Evolutionary conservation across 2,888 invertebrate species (phyloP).

Genomic region (Drosophila putrida): DNA sequence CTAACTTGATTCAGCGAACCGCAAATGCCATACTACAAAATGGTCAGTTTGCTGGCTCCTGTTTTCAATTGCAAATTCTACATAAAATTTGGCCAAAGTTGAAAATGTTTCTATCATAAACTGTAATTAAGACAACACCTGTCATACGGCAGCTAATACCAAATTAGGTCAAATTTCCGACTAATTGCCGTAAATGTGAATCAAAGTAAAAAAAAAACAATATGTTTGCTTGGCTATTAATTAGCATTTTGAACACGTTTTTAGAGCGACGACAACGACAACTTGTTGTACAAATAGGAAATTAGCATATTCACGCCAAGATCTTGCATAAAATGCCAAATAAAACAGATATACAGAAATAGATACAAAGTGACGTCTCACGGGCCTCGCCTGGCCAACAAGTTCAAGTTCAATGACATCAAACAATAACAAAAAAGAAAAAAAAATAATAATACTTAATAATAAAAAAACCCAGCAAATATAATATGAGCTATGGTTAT

Average conservation of each 20-base stretch:
- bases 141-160: conserved; percentile 5
- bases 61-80: not conserved
- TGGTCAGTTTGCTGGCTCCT: conserved; percentile 30
- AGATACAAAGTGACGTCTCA: conserved; percentile 36
- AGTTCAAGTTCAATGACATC: conserved; percentile 80
- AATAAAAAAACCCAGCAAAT: conserved; percentile 36
- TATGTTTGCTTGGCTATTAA: conserved; percentile 60
- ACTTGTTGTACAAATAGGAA: conserved; percentile 48
- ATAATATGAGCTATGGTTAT: conserved; percentile 70
- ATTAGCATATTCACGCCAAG: conserved; percentile 78
- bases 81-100: conserved; percentile 9
- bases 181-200: conserved; percentile 71
- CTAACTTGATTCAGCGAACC: conserved; percentile 51
- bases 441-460: not conserved
- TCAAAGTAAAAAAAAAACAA: conserved; percentile 22
- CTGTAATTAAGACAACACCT: conserved; percentile 49
- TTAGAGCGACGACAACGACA: conserved; percentile 38
- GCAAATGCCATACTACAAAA: conserved; percentile 30
- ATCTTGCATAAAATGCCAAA: conserved; percentile 74
- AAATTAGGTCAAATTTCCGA: conserved; percentile 69
- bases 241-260: conserved; percentile 79
- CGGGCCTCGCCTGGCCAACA: conserved; percentile 47
- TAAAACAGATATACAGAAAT: conserved; percentile 22
- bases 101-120: conserved; percentile 24
- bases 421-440: conserved; percentile 66